Conservation (phyloP, 2,797 vertebrate species). For the Pseudomugil tenellus region DNA sequence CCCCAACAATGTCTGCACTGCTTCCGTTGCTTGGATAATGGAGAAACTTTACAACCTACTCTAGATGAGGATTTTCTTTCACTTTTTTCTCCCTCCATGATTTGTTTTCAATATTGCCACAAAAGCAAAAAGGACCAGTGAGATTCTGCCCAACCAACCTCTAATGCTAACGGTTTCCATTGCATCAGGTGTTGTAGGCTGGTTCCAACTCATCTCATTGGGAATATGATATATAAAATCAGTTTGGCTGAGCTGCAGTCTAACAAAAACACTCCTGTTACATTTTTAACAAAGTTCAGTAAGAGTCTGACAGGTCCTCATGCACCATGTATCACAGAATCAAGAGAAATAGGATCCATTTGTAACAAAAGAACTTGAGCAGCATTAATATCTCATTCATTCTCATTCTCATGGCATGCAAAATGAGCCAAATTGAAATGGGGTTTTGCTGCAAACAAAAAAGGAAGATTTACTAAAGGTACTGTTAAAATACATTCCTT, state of each 20-base stretch:
- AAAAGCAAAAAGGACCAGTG: neutral
- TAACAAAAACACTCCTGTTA: neutral
- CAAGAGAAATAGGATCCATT: neutral
- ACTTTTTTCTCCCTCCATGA: slow-evolving; percentile 1
- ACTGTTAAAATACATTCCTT: slow-evolving; percentile 1
- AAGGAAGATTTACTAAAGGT: neutral
- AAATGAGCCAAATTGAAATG: slow-evolving; percentile 4
- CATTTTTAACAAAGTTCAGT: neutral
- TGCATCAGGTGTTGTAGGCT: neutral
- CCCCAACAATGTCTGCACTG: neutral
- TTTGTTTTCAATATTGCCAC: slow-evolving; percentile 2
- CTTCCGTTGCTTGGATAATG: neutral
- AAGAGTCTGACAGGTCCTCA: neutral
- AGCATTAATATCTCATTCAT: neutral
- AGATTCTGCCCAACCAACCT: neutral
- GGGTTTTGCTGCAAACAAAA: slow-evolving; percentile 15
- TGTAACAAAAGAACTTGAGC: neutral
- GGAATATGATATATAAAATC: neutral
- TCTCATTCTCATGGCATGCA: neutral
- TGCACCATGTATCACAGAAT: neutral
- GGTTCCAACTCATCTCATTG: neutral
- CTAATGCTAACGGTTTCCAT: neutral
- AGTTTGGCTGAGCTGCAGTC: neutral
- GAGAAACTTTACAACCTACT: neutral
- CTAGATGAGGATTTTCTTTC: neutral